phyloP scores from a whole-genome alignment of 2,888 invertebrate genomes.

The Pharmacophagus antenor region DNA sequence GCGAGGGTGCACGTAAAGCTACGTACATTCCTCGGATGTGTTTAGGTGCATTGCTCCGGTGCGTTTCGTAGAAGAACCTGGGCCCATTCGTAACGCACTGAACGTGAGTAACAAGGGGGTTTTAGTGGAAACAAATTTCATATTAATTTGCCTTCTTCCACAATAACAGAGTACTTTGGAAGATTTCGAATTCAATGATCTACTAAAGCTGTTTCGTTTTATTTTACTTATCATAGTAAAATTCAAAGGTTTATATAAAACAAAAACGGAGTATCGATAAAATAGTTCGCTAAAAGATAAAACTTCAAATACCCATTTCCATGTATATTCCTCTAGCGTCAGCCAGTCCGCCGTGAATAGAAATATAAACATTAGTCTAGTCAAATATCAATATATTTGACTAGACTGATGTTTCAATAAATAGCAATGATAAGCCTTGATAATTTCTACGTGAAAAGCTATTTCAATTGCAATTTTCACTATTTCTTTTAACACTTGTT shows the following conservation, averaged over 20 bases:
- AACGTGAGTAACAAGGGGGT: no score
- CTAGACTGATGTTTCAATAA: no score
- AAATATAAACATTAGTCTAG: neutral
- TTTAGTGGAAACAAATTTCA: no score
- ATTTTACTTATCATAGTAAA: neutral
- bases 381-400: constrained; percentile 10
- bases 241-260: neutral
- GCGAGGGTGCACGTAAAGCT: no score
- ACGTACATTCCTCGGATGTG: no score
- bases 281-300: neutral
- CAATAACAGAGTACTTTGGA: no score
- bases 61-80: no score
- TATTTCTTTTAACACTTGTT: neutral
- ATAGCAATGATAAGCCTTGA: constrained; percentile 20
- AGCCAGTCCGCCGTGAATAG: neutral
- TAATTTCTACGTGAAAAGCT: constrained; percentile 14
- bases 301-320: neutral
- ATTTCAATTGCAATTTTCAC: constrained; percentile 7
- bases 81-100: no score
- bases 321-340: neutral
- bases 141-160: no score
- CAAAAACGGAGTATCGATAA: neutral
- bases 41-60: no score
- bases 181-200: no score
- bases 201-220: neutral